A percentile compares a stretch with the other conserved stretches of the same genome.
Evolutionary conservation across 2,797 vertebrate species (phyloP).

Genomic region (Bovichtus diacanthus): DNA sequence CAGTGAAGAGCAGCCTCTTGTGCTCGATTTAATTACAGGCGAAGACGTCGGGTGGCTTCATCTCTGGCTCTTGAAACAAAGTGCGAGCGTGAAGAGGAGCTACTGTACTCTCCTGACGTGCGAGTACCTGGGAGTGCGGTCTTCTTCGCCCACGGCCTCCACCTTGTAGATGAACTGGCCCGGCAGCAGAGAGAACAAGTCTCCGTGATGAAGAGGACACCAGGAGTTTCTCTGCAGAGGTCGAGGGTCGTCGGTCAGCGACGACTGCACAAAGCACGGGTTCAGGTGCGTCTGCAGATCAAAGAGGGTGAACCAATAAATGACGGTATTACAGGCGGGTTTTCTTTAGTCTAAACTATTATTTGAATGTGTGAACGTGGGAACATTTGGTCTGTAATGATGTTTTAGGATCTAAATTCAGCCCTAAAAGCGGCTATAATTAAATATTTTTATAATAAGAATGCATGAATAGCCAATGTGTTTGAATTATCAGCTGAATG

Average conservation of each 20-base stretch:
- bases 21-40: background rate
- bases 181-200: slow-evolving; percentile 88
- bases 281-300: slow-evolving; percentile 85
- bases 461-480: background rate
- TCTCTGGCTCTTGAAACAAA: background rate
- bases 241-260: slow-evolving; percentile 64
- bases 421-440: background rate
- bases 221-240: slow-evolving; percentile 85
- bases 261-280: slow-evolving; percentile 88
- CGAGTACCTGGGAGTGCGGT: slow-evolving; percentile 64
- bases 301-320: background rate
- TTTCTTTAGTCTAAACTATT: background rate
- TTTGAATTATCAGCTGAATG: background rate
- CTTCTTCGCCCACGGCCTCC: slow-evolving; percentile 42
- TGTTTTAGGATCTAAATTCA: too few species aligned
- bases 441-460: background rate
- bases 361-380: background rate
- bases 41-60: background rate
- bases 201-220: slow-evolving; percentile 81
- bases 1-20: slow-evolving; percentile 12
- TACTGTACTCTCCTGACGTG: background rate
- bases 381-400: background rate
- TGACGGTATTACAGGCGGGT: background rate
- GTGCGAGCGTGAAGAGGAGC: background rate
- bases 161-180: slow-evolving; percentile 86